These are phyloP conservation scores for Eucriotettix oculatus DNA, from an alignment of 2,888 invertebrate genomes.

Conservation along the genomic window DNA sequence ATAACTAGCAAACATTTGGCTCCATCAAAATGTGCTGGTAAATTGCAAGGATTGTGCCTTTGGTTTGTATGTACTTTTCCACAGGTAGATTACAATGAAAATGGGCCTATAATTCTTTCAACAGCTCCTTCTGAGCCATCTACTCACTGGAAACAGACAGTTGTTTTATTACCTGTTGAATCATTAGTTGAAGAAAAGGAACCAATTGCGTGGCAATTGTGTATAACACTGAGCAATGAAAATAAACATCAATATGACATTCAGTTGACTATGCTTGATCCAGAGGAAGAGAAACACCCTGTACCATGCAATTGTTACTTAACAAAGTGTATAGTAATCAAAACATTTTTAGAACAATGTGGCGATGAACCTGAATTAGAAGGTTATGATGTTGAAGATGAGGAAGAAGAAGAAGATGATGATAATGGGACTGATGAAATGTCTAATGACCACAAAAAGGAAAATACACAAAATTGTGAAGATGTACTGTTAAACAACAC, in stretches of 20 bases:
- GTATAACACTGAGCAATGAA: conserved; percentile 33
- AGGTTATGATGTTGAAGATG: background rate
- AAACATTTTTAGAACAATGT: conserved; percentile 37
- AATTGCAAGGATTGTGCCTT: conserved; percentile 41
- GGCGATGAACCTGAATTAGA: conserved; percentile 19
- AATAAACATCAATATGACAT: conserved; percentile 47
- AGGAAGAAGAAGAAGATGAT: background rate
- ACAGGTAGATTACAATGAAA: too few relatives aligned
- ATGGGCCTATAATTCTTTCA: conserved; percentile 28
- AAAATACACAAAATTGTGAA: too few relatives aligned
- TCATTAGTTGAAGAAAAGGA: conserved; percentile 38
- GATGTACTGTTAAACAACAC: too few relatives aligned
- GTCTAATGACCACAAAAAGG: too few relatives aligned
- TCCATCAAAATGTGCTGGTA: conserved; percentile 38
- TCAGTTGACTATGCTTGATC: conserved; percentile 50
- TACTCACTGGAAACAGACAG: conserved; percentile 62
- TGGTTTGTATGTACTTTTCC: conserved; percentile 72
- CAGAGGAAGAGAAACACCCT: conserved; percentile 52
- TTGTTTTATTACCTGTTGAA: conserved; percentile 54
- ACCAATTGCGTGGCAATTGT: conserved; percentile 52
- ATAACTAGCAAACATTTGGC: conserved; percentile 43
- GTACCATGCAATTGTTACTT: conserved; percentile 59
- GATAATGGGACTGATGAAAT: background rate
- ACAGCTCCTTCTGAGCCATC: conserved; percentile 36
- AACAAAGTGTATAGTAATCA: conserved; percentile 61